Conservation (phyloP, 1,140 invertebrate genomes). For the Drosophila burlai region DNA sequence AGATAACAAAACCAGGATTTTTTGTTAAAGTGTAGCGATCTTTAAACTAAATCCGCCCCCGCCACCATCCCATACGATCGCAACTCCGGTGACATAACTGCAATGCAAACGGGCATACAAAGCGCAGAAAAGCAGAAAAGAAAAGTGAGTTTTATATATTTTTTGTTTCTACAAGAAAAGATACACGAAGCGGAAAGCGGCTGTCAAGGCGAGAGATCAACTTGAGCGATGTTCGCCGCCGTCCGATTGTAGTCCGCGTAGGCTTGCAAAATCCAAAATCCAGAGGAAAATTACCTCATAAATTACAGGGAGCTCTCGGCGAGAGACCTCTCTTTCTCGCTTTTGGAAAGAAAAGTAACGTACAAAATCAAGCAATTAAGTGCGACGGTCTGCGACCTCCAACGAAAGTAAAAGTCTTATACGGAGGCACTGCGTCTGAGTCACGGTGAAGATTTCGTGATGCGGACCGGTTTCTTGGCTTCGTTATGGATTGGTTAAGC, state of each 20-base stretch:
- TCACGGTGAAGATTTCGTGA: slow-evolving; percentile 72
- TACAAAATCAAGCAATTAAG: slow-evolving; percentile 57
- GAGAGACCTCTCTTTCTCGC: slow-evolving; percentile 2
- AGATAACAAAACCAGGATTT: too few species aligned
- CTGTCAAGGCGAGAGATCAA: slow-evolving; percentile 75
- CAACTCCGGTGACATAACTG: slow-evolving; percentile 66
- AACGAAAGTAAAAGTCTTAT: slow-evolving; percentile 78
- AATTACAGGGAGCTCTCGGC: slow-evolving; percentile 31
- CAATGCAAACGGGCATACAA: slow-evolving; percentile 38
- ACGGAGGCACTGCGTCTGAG: slow-evolving; percentile 42
- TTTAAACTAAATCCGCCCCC: slow-evolving; percentile 31
- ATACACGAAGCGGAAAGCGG: slow-evolving; percentile 63
- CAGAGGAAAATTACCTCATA: slow-evolving; percentile 74
- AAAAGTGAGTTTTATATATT: slow-evolving; percentile 37
- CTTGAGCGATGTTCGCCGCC: slow-evolving; percentile 59
- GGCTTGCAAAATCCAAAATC: slow-evolving; percentile 72
- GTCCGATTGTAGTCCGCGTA: slow-evolving; percentile 34
- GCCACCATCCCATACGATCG: slow-evolving; percentile 9
- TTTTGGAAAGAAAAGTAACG: slow-evolving; percentile 25
- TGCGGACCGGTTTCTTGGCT: slow-evolving; percentile 60
- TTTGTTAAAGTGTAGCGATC: slow-evolving; percentile 19
- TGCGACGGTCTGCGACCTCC: slow-evolving; percentile 76
- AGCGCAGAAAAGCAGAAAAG: slow-evolving; percentile 21
- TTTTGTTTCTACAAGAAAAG: slow-evolving; percentile 53
- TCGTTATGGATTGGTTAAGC: slow-evolving; percentile 65